These are phyloP conservation scores for Sanderia malayensis DNA, from an alignment of 30 jellyfish, hydroid and myxozoan species.

Conservation along the genomic window DNA sequence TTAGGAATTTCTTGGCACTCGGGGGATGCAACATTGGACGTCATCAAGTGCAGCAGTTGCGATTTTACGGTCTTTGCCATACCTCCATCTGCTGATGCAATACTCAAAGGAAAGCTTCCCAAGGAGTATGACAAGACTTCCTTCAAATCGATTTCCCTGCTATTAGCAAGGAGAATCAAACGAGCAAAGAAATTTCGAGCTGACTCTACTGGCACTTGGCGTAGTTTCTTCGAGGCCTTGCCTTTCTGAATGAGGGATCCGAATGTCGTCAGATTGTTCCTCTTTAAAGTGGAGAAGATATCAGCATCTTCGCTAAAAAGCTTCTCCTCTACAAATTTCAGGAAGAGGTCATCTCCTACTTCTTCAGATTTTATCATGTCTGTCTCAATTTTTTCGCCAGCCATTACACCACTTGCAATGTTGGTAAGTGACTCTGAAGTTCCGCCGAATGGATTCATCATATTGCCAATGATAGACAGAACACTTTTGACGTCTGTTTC, in stretches of 20 bases:
- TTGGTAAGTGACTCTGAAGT: neutral
- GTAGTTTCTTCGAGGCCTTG: neutral
- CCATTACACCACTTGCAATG: conserved; percentile 25
- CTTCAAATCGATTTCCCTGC: conserved; percentile 17
- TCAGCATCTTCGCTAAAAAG: conserved; percentile 18
- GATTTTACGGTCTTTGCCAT: conserved; percentile 10
- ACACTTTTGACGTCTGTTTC: conserved; percentile 20
- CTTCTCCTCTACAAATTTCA: neutral
- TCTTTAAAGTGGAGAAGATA: conserved; percentile 25
- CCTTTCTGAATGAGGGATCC: neutral
- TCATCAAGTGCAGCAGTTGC: conserved; percentile 8
- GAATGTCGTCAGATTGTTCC: conserved; percentile 6
- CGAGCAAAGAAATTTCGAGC: conserved; percentile 24
- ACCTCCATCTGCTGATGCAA: conserved; percentile 21
- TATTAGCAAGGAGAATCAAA: conserved; percentile 14
- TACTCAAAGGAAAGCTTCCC: neutral
- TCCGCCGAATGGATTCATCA: conserved; percentile 26
- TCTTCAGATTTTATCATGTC: conserved; percentile 12
- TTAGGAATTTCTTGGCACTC: no score
- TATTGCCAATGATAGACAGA: conserved; percentile 1
- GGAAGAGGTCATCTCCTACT: conserved; percentile 6
- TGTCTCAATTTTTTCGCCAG: neutral
- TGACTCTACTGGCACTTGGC: neutral
- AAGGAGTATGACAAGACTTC: conserved; percentile 25
- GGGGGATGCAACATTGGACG: neutral